phyloP scores from a whole-genome alignment of 2,113 vertebrate species.

The Melierax canorus region DNA sequence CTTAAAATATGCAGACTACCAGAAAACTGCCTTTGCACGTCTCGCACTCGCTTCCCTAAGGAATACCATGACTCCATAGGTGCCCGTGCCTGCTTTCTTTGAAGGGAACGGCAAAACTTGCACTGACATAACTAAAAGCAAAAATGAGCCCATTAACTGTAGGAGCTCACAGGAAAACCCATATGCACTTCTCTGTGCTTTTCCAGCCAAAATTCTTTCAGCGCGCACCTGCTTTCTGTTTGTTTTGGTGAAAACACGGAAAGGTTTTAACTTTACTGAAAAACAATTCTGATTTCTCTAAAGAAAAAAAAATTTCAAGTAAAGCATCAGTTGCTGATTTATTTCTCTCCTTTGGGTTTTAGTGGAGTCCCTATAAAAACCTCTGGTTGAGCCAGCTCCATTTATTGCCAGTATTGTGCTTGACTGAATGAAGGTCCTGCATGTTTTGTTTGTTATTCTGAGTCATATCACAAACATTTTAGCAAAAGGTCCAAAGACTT shows the following conservation, averaged over 20 bases:
- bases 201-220: slow-evolving; percentile 35
- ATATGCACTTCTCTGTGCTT: background rate
- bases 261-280: background rate
- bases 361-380: slow-evolving; percentile 50
- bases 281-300: background rate
- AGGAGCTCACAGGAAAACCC: background rate
- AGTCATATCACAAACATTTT: slow-evolving; percentile 72
- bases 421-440: slow-evolving; percentile 27
- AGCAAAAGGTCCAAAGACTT: slow-evolving; percentile 65
- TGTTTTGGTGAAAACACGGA: slow-evolving; percentile 49
- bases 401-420: slow-evolving; percentile 43
- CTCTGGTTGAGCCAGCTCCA: slow-evolving; percentile 31
- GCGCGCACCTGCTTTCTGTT: slow-evolving; percentile 56
- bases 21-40: background rate
- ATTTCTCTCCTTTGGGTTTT: slow-evolving; percentile 42
- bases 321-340: background rate
- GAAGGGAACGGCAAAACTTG: background rate
- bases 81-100: background rate
- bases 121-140: background rate
- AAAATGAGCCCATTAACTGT: background rate
- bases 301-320: background rate
- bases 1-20: background rate
- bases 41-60: background rate
- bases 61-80: background rate
- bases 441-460: slow-evolving; percentile 73